Percentiles rank a stretch among this genome's conserved stretches.
phyloP scores from a whole-genome alignment of 2,888 invertebrate genomes.

The Cabera pusaria region DNA sequence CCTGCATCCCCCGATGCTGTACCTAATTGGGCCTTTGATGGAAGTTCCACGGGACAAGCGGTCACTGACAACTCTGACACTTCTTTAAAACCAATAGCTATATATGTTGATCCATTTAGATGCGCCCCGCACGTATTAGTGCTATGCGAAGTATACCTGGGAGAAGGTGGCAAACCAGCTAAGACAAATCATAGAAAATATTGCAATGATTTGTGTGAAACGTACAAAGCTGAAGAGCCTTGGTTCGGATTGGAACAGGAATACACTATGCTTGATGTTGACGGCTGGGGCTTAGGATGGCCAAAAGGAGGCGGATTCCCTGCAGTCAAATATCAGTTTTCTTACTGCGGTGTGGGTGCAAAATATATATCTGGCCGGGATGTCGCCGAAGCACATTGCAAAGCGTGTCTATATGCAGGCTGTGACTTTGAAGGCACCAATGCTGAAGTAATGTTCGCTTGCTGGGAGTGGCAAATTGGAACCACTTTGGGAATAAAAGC shows the following conservation, averaged over 20 bases:
- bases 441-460: slow-evolving; percentile 98
- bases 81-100: slow-evolving; percentile 92
- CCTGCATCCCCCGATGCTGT: slow-evolving; percentile 81
- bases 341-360: slow-evolving; percentile 97
- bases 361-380: slow-evolving; percentile 96
- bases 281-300: slow-evolving; percentile 96
- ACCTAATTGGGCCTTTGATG: slow-evolving; percentile 96
- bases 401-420: slow-evolving; percentile 95
- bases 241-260: slow-evolving; percentile 98
- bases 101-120: slow-evolving; percentile 96
- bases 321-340: slow-evolving; percentile 92
- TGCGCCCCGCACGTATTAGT: slow-evolving; percentile 94
- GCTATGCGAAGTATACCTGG: slow-evolving; percentile 90
- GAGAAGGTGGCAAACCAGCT: slow-evolving; percentile 88
- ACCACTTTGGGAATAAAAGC: slow-evolving; percentile 92
- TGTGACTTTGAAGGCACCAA: slow-evolving; percentile 96
- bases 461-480: slow-evolving; percentile 96
- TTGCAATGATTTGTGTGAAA: slow-evolving; percentile 88
- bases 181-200: slow-evolving; percentile 87
- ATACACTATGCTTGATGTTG: slow-evolving; percentile 93
- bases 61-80: slow-evolving; percentile 93
- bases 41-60: slow-evolving; percentile 95
- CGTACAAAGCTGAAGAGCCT: slow-evolving; percentile 87
- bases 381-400: slow-evolving; percentile 92
- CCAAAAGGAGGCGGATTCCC: slow-evolving; percentile 96